phyloP scores from a whole-genome alignment of 1,140 invertebrate species.

The Pseudomyrmex gracilis region DNA sequence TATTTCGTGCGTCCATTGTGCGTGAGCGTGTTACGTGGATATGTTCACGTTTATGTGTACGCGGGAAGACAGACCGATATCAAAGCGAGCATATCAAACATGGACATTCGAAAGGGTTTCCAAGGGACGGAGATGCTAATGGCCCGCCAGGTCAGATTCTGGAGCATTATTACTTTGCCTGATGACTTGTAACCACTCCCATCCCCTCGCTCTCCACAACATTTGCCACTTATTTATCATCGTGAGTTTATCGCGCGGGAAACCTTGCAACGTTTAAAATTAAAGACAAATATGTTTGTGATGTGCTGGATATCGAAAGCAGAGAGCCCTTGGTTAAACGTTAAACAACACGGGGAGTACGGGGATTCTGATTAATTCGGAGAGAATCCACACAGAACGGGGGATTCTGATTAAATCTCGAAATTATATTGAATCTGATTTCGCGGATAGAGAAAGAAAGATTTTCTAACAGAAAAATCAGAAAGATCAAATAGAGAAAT shows the following conservation, averaged over 20 bases:
- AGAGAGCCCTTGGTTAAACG: not conserved
- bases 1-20: conserved; percentile 46
- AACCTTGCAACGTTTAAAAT: not conserved
- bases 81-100: conserved; percentile 53
- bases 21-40: conserved; percentile 4
- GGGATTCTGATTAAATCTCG: too few relatives aligned
- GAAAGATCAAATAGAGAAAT: too few relatives aligned
- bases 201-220: not conserved
- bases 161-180: conserved; percentile 45
- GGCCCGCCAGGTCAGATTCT: conserved; percentile 34
- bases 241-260: not conserved
- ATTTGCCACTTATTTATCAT: conserved; percentile 51
- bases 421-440: too few relatives aligned
- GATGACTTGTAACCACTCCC: conserved; percentile 41
- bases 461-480: too few relatives aligned
- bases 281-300: conserved; percentile 15
- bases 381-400: too few relatives aligned
- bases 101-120: conserved; percentile 49
- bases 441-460: too few relatives aligned
- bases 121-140: conserved; percentile 53
- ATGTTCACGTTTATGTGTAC: conserved; percentile 10
- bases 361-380: too few relatives aligned
- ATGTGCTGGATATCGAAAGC: not conserved
- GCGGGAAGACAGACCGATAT: conserved; percentile 53
- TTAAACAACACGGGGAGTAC: not conserved